Percentiles rank a stretch among this genome's conserved stretches.
Evolutionary conservation across 2,888 invertebrate genomes (phyloP).

Genomic region (Rhorus exstirpatorius): DNA sequence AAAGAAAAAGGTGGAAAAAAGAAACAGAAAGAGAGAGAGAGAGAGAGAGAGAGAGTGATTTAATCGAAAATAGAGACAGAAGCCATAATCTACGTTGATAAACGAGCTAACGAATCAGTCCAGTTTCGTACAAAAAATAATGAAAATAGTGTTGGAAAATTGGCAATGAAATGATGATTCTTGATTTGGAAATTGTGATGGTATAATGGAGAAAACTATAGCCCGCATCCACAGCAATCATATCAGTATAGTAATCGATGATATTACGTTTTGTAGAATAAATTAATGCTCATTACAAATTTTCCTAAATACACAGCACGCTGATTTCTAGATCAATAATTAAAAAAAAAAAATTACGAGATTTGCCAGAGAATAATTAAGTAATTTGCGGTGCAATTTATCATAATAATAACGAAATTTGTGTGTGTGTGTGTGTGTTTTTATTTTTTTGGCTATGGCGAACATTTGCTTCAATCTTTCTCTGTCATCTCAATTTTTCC

Average conservation of each 20-base stretch:
- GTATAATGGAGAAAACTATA: slow-evolving; percentile 60
- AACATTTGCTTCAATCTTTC: slow-evolving; percentile 35
- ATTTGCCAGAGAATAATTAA: slow-evolving; percentile 35
- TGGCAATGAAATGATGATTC: slow-evolving; percentile 67
- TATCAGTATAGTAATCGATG: slow-evolving; percentile 64
- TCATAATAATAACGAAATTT: slow-evolving; percentile 43
- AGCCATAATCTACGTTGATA: slow-evolving; percentile 62
- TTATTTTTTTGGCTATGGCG: slow-evolving; percentile 12
- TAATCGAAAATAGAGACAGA: slow-evolving; percentile 41
- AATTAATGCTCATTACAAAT: slow-evolving; percentile 58
- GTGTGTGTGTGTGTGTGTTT: slow-evolving; percentile 26
- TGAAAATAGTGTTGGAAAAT: slow-evolving; percentile 36
- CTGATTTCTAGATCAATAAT: slow-evolving; percentile 35
- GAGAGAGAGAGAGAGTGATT: slow-evolving; percentile 34
- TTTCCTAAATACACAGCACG: slow-evolving; percentile 47
- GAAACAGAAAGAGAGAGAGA: slow-evolving; percentile 28
- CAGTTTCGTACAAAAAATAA: slow-evolving; percentile 45
- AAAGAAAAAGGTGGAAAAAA: slow-evolving; percentile 34
- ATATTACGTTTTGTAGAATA: slow-evolving; percentile 44
- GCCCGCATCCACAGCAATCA: slow-evolving; percentile 73
- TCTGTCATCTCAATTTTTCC: not conserved
- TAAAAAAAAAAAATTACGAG: slow-evolving; percentile 24
- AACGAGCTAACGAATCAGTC: slow-evolving; percentile 60
- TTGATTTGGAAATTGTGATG: slow-evolving; percentile 69
- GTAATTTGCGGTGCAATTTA: slow-evolving; percentile 65